Conservation (phyloP, 1,140 invertebrate genomes). For the Trachymyrmex septentrionalis region DNA sequence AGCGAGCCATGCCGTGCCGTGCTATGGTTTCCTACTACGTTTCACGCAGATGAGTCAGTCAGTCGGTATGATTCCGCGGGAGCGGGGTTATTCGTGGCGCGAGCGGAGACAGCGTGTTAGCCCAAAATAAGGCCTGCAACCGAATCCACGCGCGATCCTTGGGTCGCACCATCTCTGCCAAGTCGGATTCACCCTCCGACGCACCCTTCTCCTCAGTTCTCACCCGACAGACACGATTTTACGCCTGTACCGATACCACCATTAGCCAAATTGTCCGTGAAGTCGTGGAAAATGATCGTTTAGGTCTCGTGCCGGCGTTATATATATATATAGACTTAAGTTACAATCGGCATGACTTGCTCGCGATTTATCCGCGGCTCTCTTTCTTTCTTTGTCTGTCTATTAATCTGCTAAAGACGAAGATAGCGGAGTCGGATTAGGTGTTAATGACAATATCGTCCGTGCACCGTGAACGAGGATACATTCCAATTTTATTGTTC, state of each 20-base stretch:
- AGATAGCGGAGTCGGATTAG: not conserved
- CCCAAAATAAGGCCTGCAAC: slow-evolving; percentile 67
- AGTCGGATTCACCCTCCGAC: slow-evolving; percentile 13
- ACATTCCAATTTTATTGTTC: not conserved
- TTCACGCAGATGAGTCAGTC: slow-evolving; percentile 73
- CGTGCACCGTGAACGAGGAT: not conserved
- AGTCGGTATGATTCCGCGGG: slow-evolving; percentile 73
- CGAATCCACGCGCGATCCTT: slow-evolving; percentile 24
- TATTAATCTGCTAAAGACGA: not conserved
- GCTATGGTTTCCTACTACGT: slow-evolving; percentile 73
- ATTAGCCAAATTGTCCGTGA: not conserved
- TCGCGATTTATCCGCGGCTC: not conserved
- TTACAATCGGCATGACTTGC: not conserved
- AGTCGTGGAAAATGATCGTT: slow-evolving; percentile 20
- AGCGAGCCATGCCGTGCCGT: slow-evolving; percentile 21
- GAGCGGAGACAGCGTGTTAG: slow-evolving; percentile 68
- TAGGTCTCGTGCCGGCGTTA: not conserved
- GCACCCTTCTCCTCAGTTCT: not conserved
- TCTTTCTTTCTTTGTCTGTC: not conserved
- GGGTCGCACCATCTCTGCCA: slow-evolving; percentile 10
- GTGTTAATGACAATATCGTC: not conserved
- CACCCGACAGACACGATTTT: slow-evolving; percentile 11
- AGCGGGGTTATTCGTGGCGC: slow-evolving; percentile 77
- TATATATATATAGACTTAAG: not conserved
- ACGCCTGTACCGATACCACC: not conserved